These are phyloP conservation scores for Zaprionus nigranus DNA, from an alignment of 1,140 invertebrate genomes.

Conservation along the genomic window DNA sequence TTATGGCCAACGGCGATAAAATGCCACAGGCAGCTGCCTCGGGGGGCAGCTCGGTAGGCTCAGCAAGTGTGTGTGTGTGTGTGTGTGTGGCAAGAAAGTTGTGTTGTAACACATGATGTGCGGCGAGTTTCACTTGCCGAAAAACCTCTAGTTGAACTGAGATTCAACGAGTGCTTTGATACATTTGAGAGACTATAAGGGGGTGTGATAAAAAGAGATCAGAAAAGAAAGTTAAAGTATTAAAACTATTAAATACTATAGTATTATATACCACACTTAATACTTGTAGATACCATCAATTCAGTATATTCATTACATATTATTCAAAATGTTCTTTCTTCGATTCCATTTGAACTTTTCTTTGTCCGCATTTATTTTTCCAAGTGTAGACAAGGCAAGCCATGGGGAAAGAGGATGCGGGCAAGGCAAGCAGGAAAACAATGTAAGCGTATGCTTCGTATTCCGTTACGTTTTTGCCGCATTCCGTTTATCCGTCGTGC, in stretches of 20 bases:
- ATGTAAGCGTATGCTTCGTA: constrained; percentile 30
- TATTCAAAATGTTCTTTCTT: no score
- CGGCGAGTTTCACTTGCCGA: neutral
- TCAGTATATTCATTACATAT: no score
- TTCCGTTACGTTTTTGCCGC: neutral
- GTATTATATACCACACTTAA: no score
- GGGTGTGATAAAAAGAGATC: neutral
- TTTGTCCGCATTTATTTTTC: neutral
- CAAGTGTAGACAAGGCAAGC: neutral
- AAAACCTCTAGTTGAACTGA: neutral
- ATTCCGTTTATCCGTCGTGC: constrained; percentile 19
- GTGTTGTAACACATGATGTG: constrained; percentile 46
- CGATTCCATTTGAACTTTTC: neutral
- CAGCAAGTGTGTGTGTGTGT: constrained; percentile 12
- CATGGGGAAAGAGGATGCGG: no score
- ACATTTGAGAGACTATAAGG: no score
- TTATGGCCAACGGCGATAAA: constrained; percentile 64
- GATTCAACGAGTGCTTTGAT: neutral
- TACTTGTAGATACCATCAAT: no score
- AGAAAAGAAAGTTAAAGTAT: neutral
- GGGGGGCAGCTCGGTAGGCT: constrained; percentile 14
- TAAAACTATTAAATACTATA: neutral
- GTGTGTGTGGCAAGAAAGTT: constrained; percentile 44
- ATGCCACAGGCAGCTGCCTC: constrained; percentile 28
- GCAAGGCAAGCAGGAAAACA: constrained; percentile 43